Evolutionary conservation across 2,888 invertebrate species (phyloP).

Genomic region (Trimorus sp.): DNA sequence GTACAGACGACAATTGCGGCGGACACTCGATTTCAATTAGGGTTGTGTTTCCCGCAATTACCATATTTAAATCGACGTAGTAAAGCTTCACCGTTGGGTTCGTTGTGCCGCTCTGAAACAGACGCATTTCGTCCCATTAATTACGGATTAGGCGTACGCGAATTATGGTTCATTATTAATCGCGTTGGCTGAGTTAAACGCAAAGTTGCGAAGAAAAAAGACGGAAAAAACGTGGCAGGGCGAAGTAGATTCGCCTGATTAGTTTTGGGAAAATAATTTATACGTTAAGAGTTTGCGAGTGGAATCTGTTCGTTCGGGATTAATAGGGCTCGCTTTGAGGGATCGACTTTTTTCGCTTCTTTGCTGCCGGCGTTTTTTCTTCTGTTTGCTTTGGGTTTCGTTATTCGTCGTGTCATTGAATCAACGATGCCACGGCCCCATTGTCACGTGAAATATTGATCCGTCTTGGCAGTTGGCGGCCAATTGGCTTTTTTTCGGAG

Average conservation of each 20-base stretch:
- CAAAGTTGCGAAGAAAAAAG: constrained; percentile 16
- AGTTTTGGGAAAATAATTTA: too few species aligned
- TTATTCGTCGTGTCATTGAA: constrained; percentile 16
- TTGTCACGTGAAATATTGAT: constrained; percentile 51
- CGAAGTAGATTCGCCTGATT: not conserved
- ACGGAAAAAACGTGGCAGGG: not conserved
- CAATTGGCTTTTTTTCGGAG: constrained; percentile 47
- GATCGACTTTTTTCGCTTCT: too few species aligned
- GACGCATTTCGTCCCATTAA: constrained; percentile 15
- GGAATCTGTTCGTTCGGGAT: too few species aligned
- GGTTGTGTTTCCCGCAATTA: constrained; percentile 73
- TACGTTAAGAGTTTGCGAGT: too few species aligned
- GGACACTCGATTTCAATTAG: constrained; percentile 80
- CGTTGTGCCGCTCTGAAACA: constrained; percentile 84
- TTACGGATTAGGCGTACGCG: constrained; percentile 9
- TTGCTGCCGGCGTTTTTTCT: not conserved
- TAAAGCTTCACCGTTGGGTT: constrained; percentile 87
- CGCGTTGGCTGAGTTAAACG: not conserved
- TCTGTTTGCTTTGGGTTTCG: too few species aligned
- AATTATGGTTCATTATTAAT: constrained; percentile 16
- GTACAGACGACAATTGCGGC: constrained; percentile 75
- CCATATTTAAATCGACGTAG: constrained; percentile 83
- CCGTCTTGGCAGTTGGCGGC: constrained; percentile 39
- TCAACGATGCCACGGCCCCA: constrained; percentile 13
- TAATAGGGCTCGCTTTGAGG: too few species aligned